Conservation (phyloP, 1,140 invertebrate species). For the Drosophila micromelanica region DNA sequence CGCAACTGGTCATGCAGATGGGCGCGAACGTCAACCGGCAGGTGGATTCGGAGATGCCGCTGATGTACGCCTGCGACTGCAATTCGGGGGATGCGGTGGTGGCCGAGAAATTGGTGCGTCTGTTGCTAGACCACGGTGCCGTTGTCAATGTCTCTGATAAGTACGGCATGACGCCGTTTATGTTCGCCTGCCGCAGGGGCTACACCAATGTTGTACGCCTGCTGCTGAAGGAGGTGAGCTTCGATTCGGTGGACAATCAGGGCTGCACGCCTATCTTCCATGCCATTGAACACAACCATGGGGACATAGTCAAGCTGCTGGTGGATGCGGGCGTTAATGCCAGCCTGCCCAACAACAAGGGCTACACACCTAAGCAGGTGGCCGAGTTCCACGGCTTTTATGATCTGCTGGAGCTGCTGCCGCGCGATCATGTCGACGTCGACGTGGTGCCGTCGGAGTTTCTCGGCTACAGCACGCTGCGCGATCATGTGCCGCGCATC, state of each 20-base stretch:
- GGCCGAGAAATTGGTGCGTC: conserved; percentile 59
- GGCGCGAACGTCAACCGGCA: conserved; percentile 66
- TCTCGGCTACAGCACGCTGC: conserved; percentile 61
- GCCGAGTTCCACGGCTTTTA: conserved; percentile 83
- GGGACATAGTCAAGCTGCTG: conserved; percentile 83
- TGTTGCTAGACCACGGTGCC: conserved; percentile 61
- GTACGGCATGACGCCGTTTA: conserved; percentile 84
- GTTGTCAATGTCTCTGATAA: conserved; percentile 83
- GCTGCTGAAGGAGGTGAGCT: conserved; percentile 80
- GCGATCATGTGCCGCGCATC: conserved; percentile 76
- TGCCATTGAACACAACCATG: conserved; percentile 84
- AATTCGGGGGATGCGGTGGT: conserved; percentile 26
- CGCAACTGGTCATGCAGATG: conserved; percentile 50
- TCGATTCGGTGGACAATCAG: conserved; percentile 84
- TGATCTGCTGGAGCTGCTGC: conserved; percentile 84
- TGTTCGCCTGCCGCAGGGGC: conserved; percentile 85
- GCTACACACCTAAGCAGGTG: conserved; percentile 84
- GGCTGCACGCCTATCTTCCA: conserved; percentile 85
- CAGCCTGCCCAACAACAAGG: conserved; percentile 81
- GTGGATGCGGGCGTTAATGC: conserved; percentile 79
- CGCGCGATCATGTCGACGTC: conserved; percentile 51
- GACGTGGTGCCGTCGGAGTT: conserved; percentile 63
- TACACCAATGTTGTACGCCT: conserved; percentile 79
- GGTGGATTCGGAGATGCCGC: conserved; percentile 62
- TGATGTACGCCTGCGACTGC: conserved; percentile 69